Percentiles rank a stretch among this genome's conserved stretches.
These are phyloP conservation scores for Stichodactyla helianthus DNA, from an alignment of 64 coral and sea anemone genomes.

Conservation along the genomic window DNA sequence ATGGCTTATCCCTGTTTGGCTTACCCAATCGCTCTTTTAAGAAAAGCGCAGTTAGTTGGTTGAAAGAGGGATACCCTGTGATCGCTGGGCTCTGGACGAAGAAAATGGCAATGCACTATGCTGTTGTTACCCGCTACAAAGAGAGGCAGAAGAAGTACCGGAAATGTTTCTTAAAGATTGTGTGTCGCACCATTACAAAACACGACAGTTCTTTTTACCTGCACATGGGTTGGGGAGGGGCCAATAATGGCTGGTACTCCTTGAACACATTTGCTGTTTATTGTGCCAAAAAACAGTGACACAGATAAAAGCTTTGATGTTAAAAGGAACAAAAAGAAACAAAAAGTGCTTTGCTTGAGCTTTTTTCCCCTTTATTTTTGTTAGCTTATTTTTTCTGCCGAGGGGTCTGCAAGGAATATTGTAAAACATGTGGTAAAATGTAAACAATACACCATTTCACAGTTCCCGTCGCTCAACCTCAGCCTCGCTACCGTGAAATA, in stretches of 20 bases:
- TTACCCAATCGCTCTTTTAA: background rate
- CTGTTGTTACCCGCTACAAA: constrained; percentile 46
- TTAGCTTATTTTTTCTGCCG: too few species aligned
- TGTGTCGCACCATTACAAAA: background rate
- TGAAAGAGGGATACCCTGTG: constrained; percentile 36
- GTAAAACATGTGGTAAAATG: too few species aligned
- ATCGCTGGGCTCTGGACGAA: constrained; percentile 1
- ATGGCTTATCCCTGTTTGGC: background rate
- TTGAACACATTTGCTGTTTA: background rate
- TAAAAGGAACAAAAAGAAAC: too few species aligned
- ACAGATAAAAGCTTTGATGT: too few species aligned
- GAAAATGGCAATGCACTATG: constrained; percentile 12
- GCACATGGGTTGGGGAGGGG: constrained; percentile 39
- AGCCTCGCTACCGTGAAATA: too few species aligned
- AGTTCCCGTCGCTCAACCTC: too few species aligned
- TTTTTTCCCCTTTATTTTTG: too few species aligned
- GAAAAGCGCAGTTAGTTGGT: background rate
- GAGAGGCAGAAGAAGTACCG: background rate
- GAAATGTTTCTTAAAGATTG: background rate
- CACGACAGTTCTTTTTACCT: background rate
- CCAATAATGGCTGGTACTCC: constrained; percentile 14
- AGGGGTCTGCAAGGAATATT: too few species aligned
- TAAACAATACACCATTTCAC: too few species aligned
- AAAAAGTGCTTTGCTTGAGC: too few species aligned
- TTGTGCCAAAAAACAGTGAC: background rate